Conservation (phyloP, 2,888 invertebrate genomes). For the Piscicola geometra region DNA sequence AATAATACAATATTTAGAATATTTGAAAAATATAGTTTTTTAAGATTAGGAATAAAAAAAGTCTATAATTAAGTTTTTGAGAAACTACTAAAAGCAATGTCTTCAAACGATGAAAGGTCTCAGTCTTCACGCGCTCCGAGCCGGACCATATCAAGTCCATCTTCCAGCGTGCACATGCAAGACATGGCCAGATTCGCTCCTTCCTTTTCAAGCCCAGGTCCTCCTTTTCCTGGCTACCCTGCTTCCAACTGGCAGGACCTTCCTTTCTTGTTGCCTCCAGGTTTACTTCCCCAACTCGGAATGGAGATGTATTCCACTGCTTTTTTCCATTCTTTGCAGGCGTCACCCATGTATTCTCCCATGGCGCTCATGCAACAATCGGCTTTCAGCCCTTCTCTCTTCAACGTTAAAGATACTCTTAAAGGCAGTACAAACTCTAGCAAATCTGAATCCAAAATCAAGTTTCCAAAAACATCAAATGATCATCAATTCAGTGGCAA, state of each 20-base stretch:
- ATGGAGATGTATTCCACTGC: slow-evolving; percentile 36
- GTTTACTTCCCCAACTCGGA: slow-evolving; percentile 9
- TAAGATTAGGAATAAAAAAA: no score
- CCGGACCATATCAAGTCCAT: not conserved
- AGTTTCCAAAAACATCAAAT: not conserved
- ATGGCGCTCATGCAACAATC: slow-evolving; percentile 31
- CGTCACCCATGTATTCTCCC: slow-evolving; percentile 22
- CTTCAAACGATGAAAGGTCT: not conserved
- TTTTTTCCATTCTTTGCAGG: slow-evolving; percentile 30
- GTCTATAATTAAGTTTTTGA: no score
- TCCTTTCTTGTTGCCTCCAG: slow-evolving; percentile 23
- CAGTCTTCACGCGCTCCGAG: not conserved
- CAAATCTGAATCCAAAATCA: not conserved
- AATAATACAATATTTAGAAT: no score
- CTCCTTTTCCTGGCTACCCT: slow-evolving; percentile 27
- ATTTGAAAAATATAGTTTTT: no score
- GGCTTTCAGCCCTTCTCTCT: slow-evolving; percentile 18
- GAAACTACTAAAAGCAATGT: not conserved
- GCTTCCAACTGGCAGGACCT: slow-evolving; percentile 35
- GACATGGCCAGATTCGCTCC: slow-evolving; percentile 31
- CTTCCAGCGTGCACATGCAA: slow-evolving; percentile 7
- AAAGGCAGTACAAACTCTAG: slow-evolving; percentile 2
- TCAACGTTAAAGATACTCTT: slow-evolving; percentile 1
- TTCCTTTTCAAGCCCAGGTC: slow-evolving; percentile 21
- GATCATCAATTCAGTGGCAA: not conserved